phyloP scores from a whole-genome alignment of 2,797 vertebrate species.

The Trachops cirrhosus region DNA sequence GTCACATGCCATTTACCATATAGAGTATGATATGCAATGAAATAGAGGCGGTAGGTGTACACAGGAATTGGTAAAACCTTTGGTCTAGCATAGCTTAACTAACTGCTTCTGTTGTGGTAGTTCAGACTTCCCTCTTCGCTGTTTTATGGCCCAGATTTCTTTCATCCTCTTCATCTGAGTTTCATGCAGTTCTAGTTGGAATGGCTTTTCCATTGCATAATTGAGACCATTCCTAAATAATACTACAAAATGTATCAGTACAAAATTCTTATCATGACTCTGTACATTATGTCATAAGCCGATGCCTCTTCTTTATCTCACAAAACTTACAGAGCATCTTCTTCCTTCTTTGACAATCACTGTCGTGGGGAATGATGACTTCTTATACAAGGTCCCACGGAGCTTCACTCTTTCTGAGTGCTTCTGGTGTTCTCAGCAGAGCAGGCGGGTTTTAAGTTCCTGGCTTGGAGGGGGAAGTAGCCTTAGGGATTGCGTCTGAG shows the following conservation, averaged over 20 bases:
- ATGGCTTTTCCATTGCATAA: slow-evolving; percentile 5
- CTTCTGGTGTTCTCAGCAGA: neutral
- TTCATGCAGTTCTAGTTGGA: neutral
- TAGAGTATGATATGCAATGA: neutral
- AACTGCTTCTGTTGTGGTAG: neutral
- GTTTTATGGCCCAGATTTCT: neutral
- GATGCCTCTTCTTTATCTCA: neutral
- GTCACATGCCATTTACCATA: neutral
- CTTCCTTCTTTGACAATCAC: neutral
- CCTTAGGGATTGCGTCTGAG: neutral
- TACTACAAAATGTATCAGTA: neutral
- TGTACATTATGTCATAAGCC: neutral
- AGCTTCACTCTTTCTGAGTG: neutral
- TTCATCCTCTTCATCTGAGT: neutral
- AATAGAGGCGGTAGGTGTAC: neutral
- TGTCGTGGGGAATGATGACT: neutral
- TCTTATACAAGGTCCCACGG: neutral
- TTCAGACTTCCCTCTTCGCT: neutral
- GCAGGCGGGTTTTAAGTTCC: neutral
- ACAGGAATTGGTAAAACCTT: neutral
- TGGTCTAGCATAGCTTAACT: neutral
- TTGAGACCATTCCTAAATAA: neutral
- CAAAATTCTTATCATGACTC: neutral
- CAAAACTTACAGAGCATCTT: neutral
- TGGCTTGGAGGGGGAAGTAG: neutral